Base-by-base conservation (phyloP, 1,140 invertebrate genomes). In the Brachionus plicatilis region DNA sequence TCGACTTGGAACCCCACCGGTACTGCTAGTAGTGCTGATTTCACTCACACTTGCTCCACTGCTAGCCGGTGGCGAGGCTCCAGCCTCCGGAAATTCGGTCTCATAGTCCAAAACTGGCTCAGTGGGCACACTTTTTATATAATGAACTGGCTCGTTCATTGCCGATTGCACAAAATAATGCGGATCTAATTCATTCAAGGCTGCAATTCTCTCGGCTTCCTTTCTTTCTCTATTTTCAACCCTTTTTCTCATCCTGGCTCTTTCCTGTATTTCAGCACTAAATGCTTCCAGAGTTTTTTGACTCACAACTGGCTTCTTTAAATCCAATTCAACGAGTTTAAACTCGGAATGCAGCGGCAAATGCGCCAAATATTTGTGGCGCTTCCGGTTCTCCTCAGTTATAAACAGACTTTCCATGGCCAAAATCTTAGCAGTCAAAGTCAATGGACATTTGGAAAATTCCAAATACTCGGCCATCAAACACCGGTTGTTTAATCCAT, bases 401-500 rank as follows among this genome's bases (percentile, higher is more conserved):
- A 96, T 94, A 37, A 93, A 94, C 85, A 93, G 92, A 1, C 92
- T 92, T 87, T 97, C 95, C 85, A 94, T 93, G 88, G 96, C 95
- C 2, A 97, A 88, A 68, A 97, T 93, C 84, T 91, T 88, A 17
- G 88, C 91, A 47, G 85, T 88, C 43, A 98, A 92, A 8, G 91
- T 87, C 4, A 90, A 88, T 0, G 96, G 96, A 84, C 93, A 93
- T 56, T 93, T 90, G 84, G 94, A 93, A 66, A 97, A 91, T 65
- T 91, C 92, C 17, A 94, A 95, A 91, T 95, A 97, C 66, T 94
- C 93, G 65, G 93, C 92, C 87, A 94, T 93, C 85, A 99, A 88
- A 92, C 97, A 96, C 75, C 93, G 93, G 2, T 94, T 93, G 90
- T 98, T 98, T 85, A 98, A 88, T 3, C 94, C 93, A 90, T 97